Percentiles rank a stretch among this genome's conserved stretches.
Conservation (phyloP, 2,113 vertebrate species). For the Oreamnos americanus region DNA sequence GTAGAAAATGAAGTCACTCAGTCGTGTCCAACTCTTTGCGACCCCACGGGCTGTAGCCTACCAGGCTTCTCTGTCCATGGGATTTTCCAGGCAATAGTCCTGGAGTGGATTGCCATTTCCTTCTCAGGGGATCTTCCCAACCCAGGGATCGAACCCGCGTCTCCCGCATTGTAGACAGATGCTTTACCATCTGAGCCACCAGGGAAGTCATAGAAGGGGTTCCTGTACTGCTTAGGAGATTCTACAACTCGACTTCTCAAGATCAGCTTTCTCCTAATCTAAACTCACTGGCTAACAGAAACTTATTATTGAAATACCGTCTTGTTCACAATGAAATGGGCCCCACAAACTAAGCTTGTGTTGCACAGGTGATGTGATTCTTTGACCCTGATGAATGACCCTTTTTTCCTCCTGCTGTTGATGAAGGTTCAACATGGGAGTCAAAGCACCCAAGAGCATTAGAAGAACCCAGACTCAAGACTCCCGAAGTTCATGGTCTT, state of each 20-base stretch:
- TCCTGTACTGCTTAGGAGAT: neutral
- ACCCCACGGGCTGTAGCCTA: too few species aligned
- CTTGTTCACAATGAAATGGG: neutral
- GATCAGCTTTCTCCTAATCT: neutral
- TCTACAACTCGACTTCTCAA: neutral
- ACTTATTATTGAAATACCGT: neutral
- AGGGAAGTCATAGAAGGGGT: too few species aligned
- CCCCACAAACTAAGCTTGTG: neutral
- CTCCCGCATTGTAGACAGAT: too few species aligned
- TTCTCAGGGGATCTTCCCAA: too few species aligned
- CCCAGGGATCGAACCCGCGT: too few species aligned
- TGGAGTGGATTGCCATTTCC: too few species aligned
- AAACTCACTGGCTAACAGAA: neutral
- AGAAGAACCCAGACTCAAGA: neutral
- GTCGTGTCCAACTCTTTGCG: too few species aligned
- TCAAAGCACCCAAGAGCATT: neutral
- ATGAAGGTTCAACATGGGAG: neutral
- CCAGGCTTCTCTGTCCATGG: too few species aligned
- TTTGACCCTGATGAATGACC: neutral
- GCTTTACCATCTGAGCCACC: too few species aligned
- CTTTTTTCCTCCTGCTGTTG: neutral
- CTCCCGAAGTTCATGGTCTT: neutral
- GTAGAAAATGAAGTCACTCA: rapidly evolving
- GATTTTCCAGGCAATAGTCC: too few species aligned
- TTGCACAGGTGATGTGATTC: neutral